These are phyloP conservation scores for Tyto alba DNA, from an alignment of 2,113 vertebrate species.

Conservation along the genomic window DNA sequence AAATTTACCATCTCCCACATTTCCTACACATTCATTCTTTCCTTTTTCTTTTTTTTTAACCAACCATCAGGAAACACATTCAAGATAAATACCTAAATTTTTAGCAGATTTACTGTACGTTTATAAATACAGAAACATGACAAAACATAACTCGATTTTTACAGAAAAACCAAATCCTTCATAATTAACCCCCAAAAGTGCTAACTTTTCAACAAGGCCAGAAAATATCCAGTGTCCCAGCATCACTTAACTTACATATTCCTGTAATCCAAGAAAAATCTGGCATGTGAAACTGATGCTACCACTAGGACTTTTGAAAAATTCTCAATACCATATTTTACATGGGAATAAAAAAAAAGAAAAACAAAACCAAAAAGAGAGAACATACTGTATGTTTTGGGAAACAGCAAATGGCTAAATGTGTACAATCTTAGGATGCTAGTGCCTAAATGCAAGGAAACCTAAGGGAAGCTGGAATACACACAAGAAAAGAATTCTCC, in stretches of 20 bases:
- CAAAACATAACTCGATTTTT: constrained; percentile 41
- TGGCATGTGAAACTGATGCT: constrained; percentile 7
- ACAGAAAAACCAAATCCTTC: constrained; percentile 51
- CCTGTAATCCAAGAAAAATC: not conserved
- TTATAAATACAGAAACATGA: constrained; percentile 59
- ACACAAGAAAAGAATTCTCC: not conserved
- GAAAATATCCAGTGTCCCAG: constrained; percentile 62
- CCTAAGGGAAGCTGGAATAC: constrained; percentile 44
- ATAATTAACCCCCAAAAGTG: constrained; percentile 43
- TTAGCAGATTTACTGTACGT: constrained; percentile 55
- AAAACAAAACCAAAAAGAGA: not conserved
- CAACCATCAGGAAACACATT: constrained; percentile 56
- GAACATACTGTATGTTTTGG: not conserved
- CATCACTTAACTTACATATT: constrained; percentile 2
- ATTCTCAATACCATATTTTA: not conserved
- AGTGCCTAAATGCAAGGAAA: constrained; percentile 26
- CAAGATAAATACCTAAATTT: constrained; percentile 58
- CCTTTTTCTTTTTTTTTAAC: not conserved
- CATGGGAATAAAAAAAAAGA: not conserved
- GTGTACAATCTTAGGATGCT: not conserved
- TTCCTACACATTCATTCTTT: constrained; percentile 32
- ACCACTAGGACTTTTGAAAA: constrained; percentile 10
- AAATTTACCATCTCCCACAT: constrained; percentile 57
- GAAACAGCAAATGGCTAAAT: constrained; percentile 21
- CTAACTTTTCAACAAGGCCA: constrained; percentile 51